Base-by-base conservation (phyloP, 1,140 invertebrate genomes). In the Ceratoteleas bidentatus region DNA sequence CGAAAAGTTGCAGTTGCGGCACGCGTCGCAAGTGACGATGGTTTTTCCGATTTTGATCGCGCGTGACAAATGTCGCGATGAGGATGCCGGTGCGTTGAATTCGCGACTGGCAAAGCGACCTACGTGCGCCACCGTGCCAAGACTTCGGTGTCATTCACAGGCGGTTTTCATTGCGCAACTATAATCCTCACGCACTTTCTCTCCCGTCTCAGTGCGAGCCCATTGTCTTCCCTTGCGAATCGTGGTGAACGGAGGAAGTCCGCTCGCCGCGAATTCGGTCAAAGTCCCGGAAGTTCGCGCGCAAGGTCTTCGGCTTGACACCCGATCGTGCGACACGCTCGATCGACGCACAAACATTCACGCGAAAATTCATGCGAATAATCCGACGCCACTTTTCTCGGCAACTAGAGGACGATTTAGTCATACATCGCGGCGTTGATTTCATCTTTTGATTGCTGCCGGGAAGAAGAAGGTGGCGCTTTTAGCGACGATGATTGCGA, bases 81-180 rank as follows among this genome's bases (percentile, higher is more conserved):
- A 81, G 47, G 60, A 66, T 77, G 62, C 65, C 68, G 68, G 72
- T 79, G 75, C 60, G 83, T 74, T 72, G 57, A 78, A 81, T 73
- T 84, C 62, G 83, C 75, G 60, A 81, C 83, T 85, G 80, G 45
- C 66, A 64, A 77, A 61, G 76, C 79, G 70, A 83, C 69, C 76
- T 83, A 81, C 77, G 80, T 74, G 76, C 68, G 58, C 76, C 75
- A 76, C 16, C 52, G 43, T 81, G 75, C 72, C 80, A 83, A 82
- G 81, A 84, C 85, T 87, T 88, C 87, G 87, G 88, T 90, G 89
- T 91, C 90, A 90, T 90, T 90, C 89, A 90, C 89, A 88, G 89
- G 65, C 76, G 69, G 70, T 83, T 83, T 90, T 83, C 81, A 79
- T 83, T 91, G 85, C 85, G 87, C 85, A 91, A 91, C 83, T 84